Base-by-base conservation (phyloP, 2,113 vertebrate species). In the Paralichthys olivaceus region DNA sequence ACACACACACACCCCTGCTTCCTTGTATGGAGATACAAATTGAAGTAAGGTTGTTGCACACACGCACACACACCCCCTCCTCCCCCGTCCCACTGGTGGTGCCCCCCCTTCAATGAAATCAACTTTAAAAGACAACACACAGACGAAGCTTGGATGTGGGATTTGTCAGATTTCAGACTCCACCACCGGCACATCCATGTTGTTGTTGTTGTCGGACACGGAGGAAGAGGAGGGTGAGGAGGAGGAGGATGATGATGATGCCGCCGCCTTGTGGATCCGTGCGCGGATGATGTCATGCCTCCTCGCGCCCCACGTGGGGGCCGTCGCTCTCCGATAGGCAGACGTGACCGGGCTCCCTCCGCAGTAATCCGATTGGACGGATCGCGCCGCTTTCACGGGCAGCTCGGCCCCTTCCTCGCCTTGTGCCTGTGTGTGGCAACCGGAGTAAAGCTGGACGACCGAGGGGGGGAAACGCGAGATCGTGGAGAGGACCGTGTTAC, bases 371-470 rank as follows among this genome's bases (percentile, higher is more conserved):
- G 94, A 95, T 95, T 96, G 95, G 94, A 90, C 91, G 87, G 89
- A 91, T 93, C 89, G 94, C 90, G 94, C 90, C 91, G 94, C 95
- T 96, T 95, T 94, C 95, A 94, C 95, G 93, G 95, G 95, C 95
- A 91, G 95, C 93, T 95, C 94, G 93, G 94, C 94, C 94, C 94
- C 45, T 5, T 20, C 45, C 45, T 49, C 45, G 45, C 45, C 45
- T 94, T 85, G 92, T 94, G 95, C 94, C 94, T 95, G 95, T 95
- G 96, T 95, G 96, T 95, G 96, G 95, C 93, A 94, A 94, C 88
- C 94, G 82, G 91, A 90, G 83, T 81, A 87, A 90, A 63, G 60
- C 89, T 83, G 91, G 91, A 91, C 90, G 89, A 90, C 91, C 45
- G 45, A 49, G 45, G 86, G 88, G 86, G 86, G 88, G 91, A 92